A percentile compares a stretch with the other conserved stretches of the same genome.
phyloP scores from a whole-genome alignment of 2,113 vertebrate genomes.

The Equus quagga region DNA sequence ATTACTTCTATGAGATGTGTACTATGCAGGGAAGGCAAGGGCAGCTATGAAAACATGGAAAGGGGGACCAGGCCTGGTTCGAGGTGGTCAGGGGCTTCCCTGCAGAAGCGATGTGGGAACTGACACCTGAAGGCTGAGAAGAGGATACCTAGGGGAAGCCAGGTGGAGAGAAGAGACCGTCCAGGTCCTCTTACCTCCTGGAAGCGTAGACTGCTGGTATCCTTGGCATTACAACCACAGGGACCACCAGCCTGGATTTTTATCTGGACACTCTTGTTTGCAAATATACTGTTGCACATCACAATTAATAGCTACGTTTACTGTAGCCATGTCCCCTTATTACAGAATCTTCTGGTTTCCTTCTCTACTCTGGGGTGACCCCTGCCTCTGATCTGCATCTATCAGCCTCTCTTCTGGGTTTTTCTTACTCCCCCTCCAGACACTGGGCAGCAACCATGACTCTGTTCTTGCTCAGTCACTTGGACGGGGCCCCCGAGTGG shows the following conservation, averaged over 20 bases:
- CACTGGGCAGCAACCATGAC: background rate
- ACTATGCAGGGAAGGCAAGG: background rate
- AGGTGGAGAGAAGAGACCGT: background rate
- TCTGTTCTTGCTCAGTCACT: background rate
- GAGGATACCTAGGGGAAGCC: background rate
- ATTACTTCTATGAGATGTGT: fast-evolving
- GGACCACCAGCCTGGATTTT: background rate
- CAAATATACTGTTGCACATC: background rate
- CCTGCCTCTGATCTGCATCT: background rate
- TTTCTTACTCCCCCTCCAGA: background rate
- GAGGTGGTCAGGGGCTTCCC: background rate
- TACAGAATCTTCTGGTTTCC: background rate
- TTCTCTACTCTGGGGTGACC: background rate
- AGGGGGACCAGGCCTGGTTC: background rate
- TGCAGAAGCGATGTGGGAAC: background rate
- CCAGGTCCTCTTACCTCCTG: background rate
- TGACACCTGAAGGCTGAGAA: background rate
- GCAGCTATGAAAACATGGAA: fast-evolving
- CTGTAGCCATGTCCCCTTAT: background rate
- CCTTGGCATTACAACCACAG: background rate
- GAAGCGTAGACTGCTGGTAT: background rate
- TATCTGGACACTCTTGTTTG: background rate
- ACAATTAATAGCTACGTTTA: background rate
- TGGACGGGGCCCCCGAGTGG: background rate
- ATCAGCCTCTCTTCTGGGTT: background rate